These are phyloP conservation scores for Zophobas atratus DNA, from an alignment of 1,140 invertebrate species.

Conservation along the genomic window DNA sequence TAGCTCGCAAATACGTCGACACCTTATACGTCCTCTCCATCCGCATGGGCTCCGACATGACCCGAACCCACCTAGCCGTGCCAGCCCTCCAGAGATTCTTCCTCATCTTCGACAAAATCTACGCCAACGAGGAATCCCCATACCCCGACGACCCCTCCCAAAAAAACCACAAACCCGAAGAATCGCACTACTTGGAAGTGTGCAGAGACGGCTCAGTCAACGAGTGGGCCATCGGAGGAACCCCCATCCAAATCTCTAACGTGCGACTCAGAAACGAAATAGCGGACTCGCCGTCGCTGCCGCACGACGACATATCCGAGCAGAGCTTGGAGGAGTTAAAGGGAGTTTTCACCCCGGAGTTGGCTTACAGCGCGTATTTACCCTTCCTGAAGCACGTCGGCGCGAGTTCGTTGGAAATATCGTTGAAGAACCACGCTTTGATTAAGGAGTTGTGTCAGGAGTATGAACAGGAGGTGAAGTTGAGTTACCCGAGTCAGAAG, in stretches of 20 bases:
- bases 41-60: slow-evolving; percentile 88
- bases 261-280: slow-evolving; percentile 60
- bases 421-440: slow-evolving; percentile 83
- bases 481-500: slow-evolving; percentile 38
- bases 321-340: slow-evolving; percentile 79
- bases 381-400: slow-evolving; percentile 86
- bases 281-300: slow-evolving; percentile 70
- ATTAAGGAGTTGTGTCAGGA: slow-evolving; percentile 84
- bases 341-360: slow-evolving; percentile 85
- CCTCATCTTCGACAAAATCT: slow-evolving; percentile 88
- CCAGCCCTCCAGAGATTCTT: slow-evolving; percentile 85
- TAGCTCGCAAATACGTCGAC: slow-evolving; percentile 87
- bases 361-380: slow-evolving; percentile 88
- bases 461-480: slow-evolving; percentile 72
- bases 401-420: slow-evolving; percentile 78
- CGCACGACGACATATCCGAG: background rate
- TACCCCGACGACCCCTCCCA: background rate
- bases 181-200: slow-evolving; percentile 70
- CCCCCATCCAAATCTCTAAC: slow-evolving; percentile 67
- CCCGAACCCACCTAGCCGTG: slow-evolving; percentile 82
- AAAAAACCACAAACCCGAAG: slow-evolving; percentile 57
- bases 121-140: slow-evolving; percentile 56
- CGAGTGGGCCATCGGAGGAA: slow-evolving; percentile 72
- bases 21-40: slow-evolving; percentile 84
- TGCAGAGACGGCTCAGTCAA: slow-evolving; percentile 71